phyloP scores from a whole-genome alignment of 2,888 invertebrate genomes.

The Hedychridium roseum region DNA sequence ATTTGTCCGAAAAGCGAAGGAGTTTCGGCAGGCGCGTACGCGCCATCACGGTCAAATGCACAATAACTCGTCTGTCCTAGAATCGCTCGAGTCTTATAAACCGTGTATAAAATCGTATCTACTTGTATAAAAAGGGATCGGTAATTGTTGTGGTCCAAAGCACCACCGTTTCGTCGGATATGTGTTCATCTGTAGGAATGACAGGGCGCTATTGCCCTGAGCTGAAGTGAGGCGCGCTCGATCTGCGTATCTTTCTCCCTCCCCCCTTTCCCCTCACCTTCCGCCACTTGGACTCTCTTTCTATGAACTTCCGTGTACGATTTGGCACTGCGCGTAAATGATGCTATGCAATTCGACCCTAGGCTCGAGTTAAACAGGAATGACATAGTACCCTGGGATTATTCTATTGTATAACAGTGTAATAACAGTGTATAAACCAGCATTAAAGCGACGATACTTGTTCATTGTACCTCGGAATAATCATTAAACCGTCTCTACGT shows the following conservation, averaged over 20 bases:
- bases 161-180: slow-evolving; percentile 18
- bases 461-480: no score
- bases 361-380: slow-evolving; percentile 47
- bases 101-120: slow-evolving; percentile 39
- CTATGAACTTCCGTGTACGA: no score
- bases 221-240: no score
- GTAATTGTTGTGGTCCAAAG: slow-evolving; percentile 18
- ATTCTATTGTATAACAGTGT: no score
- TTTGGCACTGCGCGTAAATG: slow-evolving; percentile 52
- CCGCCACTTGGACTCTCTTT: no score
- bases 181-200: no score
- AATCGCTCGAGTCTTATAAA: slow-evolving; percentile 38
- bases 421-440: no score
- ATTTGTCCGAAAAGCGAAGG: slow-evolving; percentile 7
- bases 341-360: slow-evolving; percentile 45
- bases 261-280: no score
- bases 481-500: no score
- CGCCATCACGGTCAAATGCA: slow-evolving; percentile 18
- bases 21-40: neutral
- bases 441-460: no score
- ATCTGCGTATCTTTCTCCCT: no score
- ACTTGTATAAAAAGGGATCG: slow-evolving; percentile 24
- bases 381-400: slow-evolving; percentile 22
- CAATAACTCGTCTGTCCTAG: slow-evolving; percentile 29
- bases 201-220: no score